phyloP scores from a whole-genome alignment of 2,113 vertebrate genomes.

The Calyptommatus sinebrachiatus region DNA sequence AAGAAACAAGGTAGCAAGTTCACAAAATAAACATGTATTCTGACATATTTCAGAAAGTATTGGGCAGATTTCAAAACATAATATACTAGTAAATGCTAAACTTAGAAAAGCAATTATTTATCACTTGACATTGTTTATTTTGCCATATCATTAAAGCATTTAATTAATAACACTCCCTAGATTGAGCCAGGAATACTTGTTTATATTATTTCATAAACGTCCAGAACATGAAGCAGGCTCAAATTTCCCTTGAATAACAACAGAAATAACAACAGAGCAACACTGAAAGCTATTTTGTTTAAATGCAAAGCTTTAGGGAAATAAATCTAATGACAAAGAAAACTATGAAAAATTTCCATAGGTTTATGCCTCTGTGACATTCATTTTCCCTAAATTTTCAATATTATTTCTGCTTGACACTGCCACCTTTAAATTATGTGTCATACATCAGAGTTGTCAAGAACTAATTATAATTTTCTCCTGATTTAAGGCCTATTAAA shows the following conservation, averaged over 20 bases:
- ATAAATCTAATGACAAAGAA: conserved; percentile 16
- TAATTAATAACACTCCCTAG: neutral
- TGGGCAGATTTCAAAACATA: conserved; percentile 10
- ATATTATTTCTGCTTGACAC: conserved; percentile 12
- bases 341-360: conserved; percentile 34
- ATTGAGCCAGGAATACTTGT: conserved; percentile 15
- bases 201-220: conserved; percentile 28
- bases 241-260: conserved; percentile 35
- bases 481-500: neutral
- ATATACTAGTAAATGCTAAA: neutral
- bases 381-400: conserved; percentile 1
- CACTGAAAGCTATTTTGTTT: conserved; percentile 28
- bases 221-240: conserved; percentile 17
- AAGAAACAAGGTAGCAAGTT: conserved; percentile 8
- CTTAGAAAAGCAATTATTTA: neutral
- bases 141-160: conserved; percentile 10
- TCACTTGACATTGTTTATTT: neutral
- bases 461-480: neutral
- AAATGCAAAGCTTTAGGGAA: conserved; percentile 37
- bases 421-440: neutral
- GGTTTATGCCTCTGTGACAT: conserved; percentile 17
- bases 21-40: conserved; percentile 9
- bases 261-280: conserved; percentile 23
- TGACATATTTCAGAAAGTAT: neutral
- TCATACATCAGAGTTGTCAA: neutral